Percentiles rank a stretch among this genome's conserved stretches.
These are phyloP conservation scores for Papilio aristodemus DNA, from an alignment of 1,140 invertebrate species.

Conservation along the genomic window DNA sequence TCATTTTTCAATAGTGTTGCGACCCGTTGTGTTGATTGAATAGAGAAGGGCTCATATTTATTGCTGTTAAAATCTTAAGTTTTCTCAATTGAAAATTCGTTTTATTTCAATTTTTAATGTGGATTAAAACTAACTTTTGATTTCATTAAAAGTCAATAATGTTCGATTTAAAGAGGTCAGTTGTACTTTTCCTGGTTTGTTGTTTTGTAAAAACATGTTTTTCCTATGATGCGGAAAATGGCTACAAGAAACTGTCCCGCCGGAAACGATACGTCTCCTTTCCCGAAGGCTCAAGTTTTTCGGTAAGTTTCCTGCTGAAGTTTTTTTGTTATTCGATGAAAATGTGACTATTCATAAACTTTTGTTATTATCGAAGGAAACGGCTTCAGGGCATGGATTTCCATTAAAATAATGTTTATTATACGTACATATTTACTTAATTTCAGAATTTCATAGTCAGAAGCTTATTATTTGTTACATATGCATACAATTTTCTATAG, in stretches of 20 bases:
- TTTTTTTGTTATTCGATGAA: slow-evolving; percentile 10
- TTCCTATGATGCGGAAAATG: slow-evolving; percentile 24
- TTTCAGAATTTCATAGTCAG: neutral
- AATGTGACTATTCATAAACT: slow-evolving; percentile 6
- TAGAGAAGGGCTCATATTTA: neutral
- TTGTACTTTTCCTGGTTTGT: slow-evolving; percentile 29
- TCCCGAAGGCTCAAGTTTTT: slow-evolving; percentile 87
- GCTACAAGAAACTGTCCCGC: slow-evolving; percentile 74
- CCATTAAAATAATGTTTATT: neutral
- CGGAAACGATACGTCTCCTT: slow-evolving; percentile 85
- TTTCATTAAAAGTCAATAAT: slow-evolving; percentile 28
- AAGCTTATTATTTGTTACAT: too few species aligned
- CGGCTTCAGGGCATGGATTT: slow-evolving; percentile 5
- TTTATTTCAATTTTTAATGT: too few species aligned
- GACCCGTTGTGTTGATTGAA: neutral
- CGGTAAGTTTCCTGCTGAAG: slow-evolving; percentile 78
- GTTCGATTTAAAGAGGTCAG: slow-evolving; percentile 20
- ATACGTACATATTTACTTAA: neutral
- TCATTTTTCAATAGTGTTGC: slow-evolving; percentile 15
- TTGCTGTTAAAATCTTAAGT: neutral
- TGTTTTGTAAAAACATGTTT: slow-evolving; percentile 34
- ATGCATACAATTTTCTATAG: too few species aligned
- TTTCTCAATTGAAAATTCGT: neutral
- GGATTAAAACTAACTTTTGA: too few species aligned
- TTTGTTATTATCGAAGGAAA: slow-evolving; percentile 1